Percentiles rank a stretch among this genome's conserved stretches.
Evolutionary conservation across 2,797 vertebrate genomes (phyloP).

Genomic region (Stomatorhinus walkeri): DNA sequence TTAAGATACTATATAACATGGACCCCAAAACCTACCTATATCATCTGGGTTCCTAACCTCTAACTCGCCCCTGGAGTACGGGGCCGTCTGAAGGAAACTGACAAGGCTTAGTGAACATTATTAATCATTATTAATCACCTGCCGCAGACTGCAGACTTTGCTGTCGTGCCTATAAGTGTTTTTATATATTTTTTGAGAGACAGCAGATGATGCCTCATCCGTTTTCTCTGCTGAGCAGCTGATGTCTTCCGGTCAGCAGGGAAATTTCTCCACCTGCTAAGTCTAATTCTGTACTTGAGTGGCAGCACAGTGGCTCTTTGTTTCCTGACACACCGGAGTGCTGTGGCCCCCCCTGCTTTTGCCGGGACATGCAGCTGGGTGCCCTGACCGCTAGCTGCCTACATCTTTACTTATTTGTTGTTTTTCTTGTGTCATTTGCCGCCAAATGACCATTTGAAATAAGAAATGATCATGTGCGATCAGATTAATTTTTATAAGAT

Average conservation of each 20-base stretch:
- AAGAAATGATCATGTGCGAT: background rate
- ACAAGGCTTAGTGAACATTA: background rate
- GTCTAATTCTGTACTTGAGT: background rate
- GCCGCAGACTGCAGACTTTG: background rate
- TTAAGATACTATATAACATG: background rate
- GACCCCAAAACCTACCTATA: background rate
- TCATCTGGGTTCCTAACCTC: background rate
- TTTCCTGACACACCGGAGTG: background rate
- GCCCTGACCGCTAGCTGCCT: background rate
- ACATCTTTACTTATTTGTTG: background rate
- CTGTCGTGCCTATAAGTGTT: background rate
- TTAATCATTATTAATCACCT: background rate
- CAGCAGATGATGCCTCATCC: background rate
- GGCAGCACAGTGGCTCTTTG: background rate
- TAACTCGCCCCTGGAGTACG: background rate
- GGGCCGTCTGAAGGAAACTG: background rate
- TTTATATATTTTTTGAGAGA: background rate
- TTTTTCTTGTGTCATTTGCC: background rate
- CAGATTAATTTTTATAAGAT: background rate
- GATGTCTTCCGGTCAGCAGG: background rate
- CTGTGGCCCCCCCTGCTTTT: background rate
- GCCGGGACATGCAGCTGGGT: background rate
- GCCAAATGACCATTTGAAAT: background rate
- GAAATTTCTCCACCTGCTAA: constrained; percentile 15
- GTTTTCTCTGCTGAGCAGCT: background rate